A percentile compares a stretch with the other conserved stretches of the same genome.
Conservation (phyloP, 2,888 invertebrate genomes). For the Polia nebulosa region DNA sequence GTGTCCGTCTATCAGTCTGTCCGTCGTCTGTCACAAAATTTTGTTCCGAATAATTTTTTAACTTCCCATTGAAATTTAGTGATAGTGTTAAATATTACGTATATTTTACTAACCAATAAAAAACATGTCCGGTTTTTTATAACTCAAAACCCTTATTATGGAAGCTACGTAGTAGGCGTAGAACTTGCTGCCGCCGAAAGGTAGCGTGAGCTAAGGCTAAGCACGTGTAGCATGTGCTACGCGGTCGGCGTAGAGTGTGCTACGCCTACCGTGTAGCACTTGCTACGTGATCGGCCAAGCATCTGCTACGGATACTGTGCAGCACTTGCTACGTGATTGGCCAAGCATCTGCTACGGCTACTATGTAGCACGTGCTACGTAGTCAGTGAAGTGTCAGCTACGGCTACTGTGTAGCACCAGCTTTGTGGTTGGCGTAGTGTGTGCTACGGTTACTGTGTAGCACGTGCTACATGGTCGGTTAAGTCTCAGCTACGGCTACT, state of each 20-base stretch:
- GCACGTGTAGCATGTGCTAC: background rate
- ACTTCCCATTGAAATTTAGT: too few species aligned
- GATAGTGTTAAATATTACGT: too few species aligned
- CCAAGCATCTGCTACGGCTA: background rate
- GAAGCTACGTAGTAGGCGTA: too few species aligned
- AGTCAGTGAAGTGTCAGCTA: too few species aligned
- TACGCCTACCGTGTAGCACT: background rate
- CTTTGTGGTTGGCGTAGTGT: background rate
- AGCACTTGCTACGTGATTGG: background rate
- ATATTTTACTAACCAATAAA: too few species aligned
- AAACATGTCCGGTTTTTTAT: too few species aligned
- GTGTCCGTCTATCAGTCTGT: too few species aligned
- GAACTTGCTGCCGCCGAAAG: too few species aligned
- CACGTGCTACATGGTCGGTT: background rate
- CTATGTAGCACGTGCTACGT: background rate
- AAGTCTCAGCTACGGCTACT: background rate
- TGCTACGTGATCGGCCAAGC: background rate
- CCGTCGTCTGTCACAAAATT: too few species aligned
- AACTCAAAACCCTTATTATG: too few species aligned
- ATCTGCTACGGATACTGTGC: background rate
- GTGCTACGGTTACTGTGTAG: background rate
- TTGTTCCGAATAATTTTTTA: too few species aligned
- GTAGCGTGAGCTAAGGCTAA: too few species aligned
- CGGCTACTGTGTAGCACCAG: background rate
- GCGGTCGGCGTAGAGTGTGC: background rate